These are phyloP conservation scores for Daubentonia madagascariensis DNA, from an alignment of 2,113 vertebrate species.

Conservation along the genomic window DNA sequence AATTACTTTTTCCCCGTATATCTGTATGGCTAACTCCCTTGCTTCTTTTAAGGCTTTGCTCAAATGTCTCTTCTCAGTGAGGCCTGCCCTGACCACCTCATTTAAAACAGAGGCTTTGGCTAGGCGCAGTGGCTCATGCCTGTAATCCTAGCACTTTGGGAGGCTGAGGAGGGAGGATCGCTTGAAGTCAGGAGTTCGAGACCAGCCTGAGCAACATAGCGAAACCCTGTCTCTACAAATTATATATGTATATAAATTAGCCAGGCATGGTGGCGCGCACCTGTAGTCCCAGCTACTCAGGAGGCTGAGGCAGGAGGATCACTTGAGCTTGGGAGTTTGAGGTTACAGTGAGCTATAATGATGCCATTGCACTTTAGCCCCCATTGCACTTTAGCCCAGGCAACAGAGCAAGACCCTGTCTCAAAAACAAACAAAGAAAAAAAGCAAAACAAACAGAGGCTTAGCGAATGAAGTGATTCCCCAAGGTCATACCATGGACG, in stretches of 20 bases:
- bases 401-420: no score
- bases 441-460: neutral
- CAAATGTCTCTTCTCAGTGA: neutral
- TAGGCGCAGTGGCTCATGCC: neutral
- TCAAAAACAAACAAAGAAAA: neutral
- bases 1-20: neutral
- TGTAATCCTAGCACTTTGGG: neutral
- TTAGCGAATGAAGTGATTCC: neutral
- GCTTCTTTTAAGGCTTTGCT: neutral
- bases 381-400: no score
- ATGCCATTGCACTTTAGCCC: no score
- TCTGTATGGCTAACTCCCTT: neutral
- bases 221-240: neutral
- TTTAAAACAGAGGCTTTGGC: neutral
- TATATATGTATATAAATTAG: neutral
- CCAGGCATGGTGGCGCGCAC: neutral
- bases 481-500: neutral
- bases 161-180: fast-evolving
- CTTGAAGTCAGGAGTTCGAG: neutral
- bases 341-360: neutral
- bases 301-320: neutral
- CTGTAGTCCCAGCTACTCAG: neutral
- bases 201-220: neutral
- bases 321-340: neutral
- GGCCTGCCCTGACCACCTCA: neutral